Evolutionary conservation across 2,888 invertebrate species (phyloP), one percentile per base, ranked within the genome.

Genomic region (Linnaemya vulpina): DNA sequence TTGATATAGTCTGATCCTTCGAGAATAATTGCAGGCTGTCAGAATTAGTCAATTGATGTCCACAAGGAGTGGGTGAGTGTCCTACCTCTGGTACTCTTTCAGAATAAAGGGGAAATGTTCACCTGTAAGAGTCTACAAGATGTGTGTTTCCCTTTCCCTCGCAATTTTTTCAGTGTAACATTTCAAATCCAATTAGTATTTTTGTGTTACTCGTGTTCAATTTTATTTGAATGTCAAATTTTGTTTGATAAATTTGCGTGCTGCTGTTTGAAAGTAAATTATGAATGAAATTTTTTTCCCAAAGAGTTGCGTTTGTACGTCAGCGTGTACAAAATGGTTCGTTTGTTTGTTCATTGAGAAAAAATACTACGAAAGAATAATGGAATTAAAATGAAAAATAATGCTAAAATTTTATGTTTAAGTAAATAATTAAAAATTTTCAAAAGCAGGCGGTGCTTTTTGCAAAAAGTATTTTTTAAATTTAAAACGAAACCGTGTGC

Each of bases 221-320:
- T 22, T 70, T 55, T 10, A 60, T 53, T 78, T 49, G 8, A 43
- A 78, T 63, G 10, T 35, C 35, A 9, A 53, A 20, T 40, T 38
- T 20, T 40, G 8, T 20, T 20, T 46, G 40, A 71, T 79, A 46
- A 46, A 43, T 71, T 71, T 53, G 71, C 53, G 22, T 71, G 51
- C 20, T 49, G 55, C 8, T 70, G 11, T 22, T 60, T 70, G 30
- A 30, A 60, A 20, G 20, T 51, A 25, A 68, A 53, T 74, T 68
- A 80, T 80, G 74, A 80, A 80, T 80, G 80, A 80, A 80, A 30
- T 60, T 51, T 13, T 40, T 73, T 73, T 3, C 17, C 17, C 13
- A 58, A 79, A 51, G 22, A 22, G 49, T 55, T 65, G 51, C 74
- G 60, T 74, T 40, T 73, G 25, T 60, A 60, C 80, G 67, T 67